Evolutionary conservation across 2,888 invertebrate genomes (phyloP).

Genomic region (Agrotis ipsilon): DNA sequence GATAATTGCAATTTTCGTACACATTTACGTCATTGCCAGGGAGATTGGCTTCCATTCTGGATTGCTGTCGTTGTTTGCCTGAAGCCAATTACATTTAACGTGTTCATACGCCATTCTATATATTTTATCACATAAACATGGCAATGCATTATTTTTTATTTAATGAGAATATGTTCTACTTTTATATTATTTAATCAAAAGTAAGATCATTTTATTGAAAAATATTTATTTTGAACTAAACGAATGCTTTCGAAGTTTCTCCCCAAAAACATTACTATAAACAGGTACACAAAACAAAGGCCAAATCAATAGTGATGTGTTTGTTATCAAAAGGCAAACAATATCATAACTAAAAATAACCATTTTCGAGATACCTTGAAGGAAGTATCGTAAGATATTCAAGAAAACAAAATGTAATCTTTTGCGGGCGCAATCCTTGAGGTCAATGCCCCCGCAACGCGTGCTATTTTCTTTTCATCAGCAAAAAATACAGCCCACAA

Average conservation of each 20-base stretch:
- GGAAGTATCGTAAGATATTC: constrained; percentile 2
- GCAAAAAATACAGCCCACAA: constrained; percentile 63
- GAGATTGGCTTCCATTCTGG: constrained; percentile 31
- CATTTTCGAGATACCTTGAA: neutral
- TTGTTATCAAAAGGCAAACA: constrained; percentile 20
- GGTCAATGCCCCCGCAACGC: constrained; percentile 24
- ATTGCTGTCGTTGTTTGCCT: constrained; percentile 12
- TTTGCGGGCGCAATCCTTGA: constrained; percentile 6
- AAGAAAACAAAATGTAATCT: constrained; percentile 24
- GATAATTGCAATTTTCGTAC: constrained; percentile 52
- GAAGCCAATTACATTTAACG: constrained; percentile 34
- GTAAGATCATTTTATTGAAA: too few relatives aligned
- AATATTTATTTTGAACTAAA: too few relatives aligned
- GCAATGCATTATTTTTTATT: neutral
- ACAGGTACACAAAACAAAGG: neutral
- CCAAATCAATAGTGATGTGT: neutral
- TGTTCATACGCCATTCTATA: neutral
- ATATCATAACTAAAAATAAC: constrained; percentile 10
- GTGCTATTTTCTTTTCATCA: constrained; percentile 46
- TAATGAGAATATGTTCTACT: neutral
- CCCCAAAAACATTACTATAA: neutral
- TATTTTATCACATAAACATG: neutral
- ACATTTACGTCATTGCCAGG: constrained; percentile 26
- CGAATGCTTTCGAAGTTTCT: neutral
- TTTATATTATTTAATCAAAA: neutral